Evolutionary conservation across 53 echinoderm and acorn worm genomes (phyloP).

Genomic region (Holothuria scabra): DNA sequence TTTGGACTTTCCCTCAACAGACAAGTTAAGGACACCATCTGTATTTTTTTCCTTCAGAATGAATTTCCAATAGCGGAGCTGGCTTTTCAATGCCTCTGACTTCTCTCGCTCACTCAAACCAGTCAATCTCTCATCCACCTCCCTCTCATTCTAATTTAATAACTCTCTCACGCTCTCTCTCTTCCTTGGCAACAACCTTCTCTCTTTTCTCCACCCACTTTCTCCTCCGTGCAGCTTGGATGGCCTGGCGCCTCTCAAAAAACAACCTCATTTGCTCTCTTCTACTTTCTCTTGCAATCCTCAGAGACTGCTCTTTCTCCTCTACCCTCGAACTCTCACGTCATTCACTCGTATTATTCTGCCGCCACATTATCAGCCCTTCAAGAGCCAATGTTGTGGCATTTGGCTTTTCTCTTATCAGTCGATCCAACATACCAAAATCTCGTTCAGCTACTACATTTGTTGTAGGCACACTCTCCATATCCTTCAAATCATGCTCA

Average conservation of each 20-base stretch:
- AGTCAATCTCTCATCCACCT: background rate
- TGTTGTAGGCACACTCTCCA: too few relatives aligned
- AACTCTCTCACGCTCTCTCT: constrained; percentile 27
- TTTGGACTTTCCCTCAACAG: constrained; percentile 30
- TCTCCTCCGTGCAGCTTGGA: constrained; percentile 22
- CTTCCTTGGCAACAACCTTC: too few relatives aligned
- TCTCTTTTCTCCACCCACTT: constrained; percentile 1
- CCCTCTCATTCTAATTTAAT: constrained; percentile 7
- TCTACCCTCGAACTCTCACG: constrained; percentile 2
- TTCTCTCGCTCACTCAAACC: too few relatives aligned
- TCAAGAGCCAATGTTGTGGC: constrained; percentile 54
- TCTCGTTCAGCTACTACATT: constrained; percentile 50
- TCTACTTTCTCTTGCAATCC: too few relatives aligned
- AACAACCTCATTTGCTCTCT: constrained; percentile 10
- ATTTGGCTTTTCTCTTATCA: too few relatives aligned
- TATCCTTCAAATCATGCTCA: constrained; percentile 9
- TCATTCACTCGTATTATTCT: background rate
- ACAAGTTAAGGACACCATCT: constrained; percentile 23
- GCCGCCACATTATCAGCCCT: constrained; percentile 57
- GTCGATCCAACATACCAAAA: constrained; percentile 57
- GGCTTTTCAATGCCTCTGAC: constrained; percentile 1
- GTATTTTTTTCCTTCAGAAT: constrained; percentile 14
- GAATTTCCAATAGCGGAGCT: constrained; percentile 10
- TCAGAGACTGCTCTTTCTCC: too few relatives aligned
- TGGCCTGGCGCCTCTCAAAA: constrained; percentile 42